Conservation (phyloP, 2,113 vertebrate species). For the Cyprinodon tularosa region DNA sequence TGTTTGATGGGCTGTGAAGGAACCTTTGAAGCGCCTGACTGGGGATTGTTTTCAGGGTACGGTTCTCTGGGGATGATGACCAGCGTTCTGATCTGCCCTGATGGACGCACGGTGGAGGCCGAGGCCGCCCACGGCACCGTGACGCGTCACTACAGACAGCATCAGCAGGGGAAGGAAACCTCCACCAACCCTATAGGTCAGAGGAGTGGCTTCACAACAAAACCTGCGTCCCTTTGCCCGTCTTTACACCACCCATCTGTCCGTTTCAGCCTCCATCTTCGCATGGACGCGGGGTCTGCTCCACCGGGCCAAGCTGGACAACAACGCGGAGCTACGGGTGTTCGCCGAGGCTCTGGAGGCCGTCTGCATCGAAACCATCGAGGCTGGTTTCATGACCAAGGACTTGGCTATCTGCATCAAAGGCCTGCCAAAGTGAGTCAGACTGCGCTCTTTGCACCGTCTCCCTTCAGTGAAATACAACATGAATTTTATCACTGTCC, state of each 20-base stretch:
- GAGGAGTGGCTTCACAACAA: not conserved
- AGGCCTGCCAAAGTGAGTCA: conserved; percentile 89
- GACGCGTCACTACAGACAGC: conserved; percentile 93
- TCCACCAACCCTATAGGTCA: conserved; percentile 98
- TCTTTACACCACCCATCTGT: not conserved
- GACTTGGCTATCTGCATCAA: conserved; percentile 97
- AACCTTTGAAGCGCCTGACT: not conserved
- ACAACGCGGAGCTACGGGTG: conserved; percentile 83
- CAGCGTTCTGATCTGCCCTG: conserved; percentile 95
- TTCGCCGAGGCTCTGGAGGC: conserved; percentile 91
- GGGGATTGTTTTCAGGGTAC: conserved; percentile 81
- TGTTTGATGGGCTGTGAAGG: not conserved
- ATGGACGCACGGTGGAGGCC: conserved; percentile 94
- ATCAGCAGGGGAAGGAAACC: conserved; percentile 97
- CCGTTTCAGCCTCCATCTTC: conserved; percentile 91
- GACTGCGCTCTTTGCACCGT: no score
- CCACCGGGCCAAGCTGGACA: conserved; percentile 93
- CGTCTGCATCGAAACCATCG: conserved; percentile 95
- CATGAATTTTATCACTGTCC: no score
- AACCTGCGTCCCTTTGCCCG: not conserved
- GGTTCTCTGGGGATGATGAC: conserved; percentile 99
- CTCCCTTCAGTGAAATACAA: no score
- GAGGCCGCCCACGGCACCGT: conserved; percentile 97
- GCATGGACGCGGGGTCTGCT: conserved; percentile 94
- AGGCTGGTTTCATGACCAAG: conserved; percentile 98